phyloP scores from a whole-genome alignment of 2,797 vertebrate genomes.

The Myripristis murdjan region DNA sequence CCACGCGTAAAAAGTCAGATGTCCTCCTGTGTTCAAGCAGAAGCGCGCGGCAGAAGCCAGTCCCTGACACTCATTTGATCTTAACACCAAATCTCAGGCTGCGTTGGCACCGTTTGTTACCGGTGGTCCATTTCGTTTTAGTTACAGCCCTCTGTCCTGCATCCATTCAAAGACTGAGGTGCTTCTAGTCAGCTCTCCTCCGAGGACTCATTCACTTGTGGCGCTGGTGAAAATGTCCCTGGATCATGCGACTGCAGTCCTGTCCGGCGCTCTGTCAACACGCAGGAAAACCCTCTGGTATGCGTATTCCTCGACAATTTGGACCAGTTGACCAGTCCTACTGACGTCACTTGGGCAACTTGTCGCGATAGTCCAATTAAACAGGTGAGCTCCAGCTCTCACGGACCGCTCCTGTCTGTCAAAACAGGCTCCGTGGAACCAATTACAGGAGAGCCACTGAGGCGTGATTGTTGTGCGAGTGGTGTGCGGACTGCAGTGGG shows the following conservation, averaged over 20 bases:
- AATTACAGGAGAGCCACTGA: slow-evolving; percentile 57
- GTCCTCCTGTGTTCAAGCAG: not conserved
- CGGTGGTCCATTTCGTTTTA: slow-evolving; percentile 56
- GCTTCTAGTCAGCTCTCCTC: slow-evolving; percentile 22
- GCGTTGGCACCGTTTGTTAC: slow-evolving; percentile 14
- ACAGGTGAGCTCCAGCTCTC: slow-evolving; percentile 63
- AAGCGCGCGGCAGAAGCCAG: slow-evolving; percentile 19
- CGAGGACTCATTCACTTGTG: slow-evolving; percentile 7
- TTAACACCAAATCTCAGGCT: slow-evolving; percentile 2
- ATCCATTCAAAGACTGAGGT: slow-evolving; percentile 41
- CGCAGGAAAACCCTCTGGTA: not conserved
- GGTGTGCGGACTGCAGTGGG: slow-evolving; percentile 58
- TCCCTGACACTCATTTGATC: slow-evolving; percentile 3
- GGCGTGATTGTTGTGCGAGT: slow-evolving; percentile 45
- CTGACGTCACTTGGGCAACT: slow-evolving; percentile 51
- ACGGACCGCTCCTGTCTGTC: not conserved
- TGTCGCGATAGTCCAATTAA: slow-evolving; percentile 67
- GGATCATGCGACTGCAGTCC: slow-evolving; percentile 13
- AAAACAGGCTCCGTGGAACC: slow-evolving; percentile 17
- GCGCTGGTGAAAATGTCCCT: slow-evolving; percentile 39
- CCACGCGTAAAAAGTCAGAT: slow-evolving; percentile 39
- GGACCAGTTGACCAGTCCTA: slow-evolving; percentile 1
- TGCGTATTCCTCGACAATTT: slow-evolving; percentile 1
- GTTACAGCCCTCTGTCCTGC: slow-evolving; percentile 35
- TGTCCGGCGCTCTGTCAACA: slow-evolving; percentile 9